These are phyloP conservation scores for Schlechtendalia chinensis DNA, from an alignment of 1,140 invertebrate genomes.

Conservation along the genomic window DNA sequence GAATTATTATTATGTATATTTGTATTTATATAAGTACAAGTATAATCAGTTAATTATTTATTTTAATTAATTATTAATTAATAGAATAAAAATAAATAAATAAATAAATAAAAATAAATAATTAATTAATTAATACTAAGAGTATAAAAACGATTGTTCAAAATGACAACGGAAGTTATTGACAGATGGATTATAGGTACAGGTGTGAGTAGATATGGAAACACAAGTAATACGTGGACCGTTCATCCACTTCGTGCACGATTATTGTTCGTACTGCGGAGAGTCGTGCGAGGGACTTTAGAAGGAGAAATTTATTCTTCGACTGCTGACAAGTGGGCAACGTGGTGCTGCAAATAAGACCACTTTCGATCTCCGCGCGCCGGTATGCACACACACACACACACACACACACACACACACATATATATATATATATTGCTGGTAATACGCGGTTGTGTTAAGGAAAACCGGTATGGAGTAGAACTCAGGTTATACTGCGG, in stretches of 20 bases:
- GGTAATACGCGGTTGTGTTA: background rate
- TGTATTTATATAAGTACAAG: too few relatives aligned
- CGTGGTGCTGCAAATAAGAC: constrained; percentile 30
- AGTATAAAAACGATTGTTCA: background rate
- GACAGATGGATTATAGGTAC: background rate
- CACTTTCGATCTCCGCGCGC: constrained; percentile 38
- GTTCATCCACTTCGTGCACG: constrained; percentile 38
- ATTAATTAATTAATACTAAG: too few relatives aligned
- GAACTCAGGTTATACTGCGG: background rate
- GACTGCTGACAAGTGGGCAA: constrained; percentile 35
- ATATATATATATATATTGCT: too few relatives aligned
- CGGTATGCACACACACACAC: background rate
- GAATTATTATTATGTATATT: too few relatives aligned
- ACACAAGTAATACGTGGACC: background rate
- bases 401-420: too few relatives aligned
- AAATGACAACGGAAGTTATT: background rate
- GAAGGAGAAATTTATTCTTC: constrained; percentile 43
- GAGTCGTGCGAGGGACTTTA: background rate
- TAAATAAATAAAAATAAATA: background rate
- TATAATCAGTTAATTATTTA: too few relatives aligned
- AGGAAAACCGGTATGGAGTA: constrained; percentile 9
- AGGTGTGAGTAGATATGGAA: background rate
- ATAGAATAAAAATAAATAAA: too few relatives aligned
- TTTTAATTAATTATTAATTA: too few relatives aligned
- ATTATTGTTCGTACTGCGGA: constrained; percentile 24